phyloP scores from a whole-genome alignment of 1,140 invertebrate species.

The Bombus breviceps region DNA sequence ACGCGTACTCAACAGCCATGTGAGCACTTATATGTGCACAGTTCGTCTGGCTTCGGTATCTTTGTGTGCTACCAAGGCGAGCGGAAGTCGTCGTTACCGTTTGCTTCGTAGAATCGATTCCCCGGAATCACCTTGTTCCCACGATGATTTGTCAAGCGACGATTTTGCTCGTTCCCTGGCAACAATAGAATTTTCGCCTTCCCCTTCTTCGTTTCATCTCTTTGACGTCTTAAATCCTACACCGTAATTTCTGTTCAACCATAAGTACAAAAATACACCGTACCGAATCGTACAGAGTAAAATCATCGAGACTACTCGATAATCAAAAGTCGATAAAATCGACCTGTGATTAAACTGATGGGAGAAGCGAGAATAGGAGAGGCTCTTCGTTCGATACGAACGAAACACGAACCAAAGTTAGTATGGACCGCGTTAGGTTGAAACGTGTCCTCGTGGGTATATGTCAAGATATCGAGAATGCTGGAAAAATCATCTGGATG shows the following conservation, averaged over 20 bases:
- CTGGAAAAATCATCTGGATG: neutral
- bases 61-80: constrained; percentile 60
- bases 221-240: neutral
- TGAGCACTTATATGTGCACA: neutral
- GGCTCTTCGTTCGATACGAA: neutral
- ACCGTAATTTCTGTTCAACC: neutral
- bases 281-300: neutral
- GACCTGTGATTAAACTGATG: no score
- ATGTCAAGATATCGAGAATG: neutral
- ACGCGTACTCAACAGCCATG: constrained; percentile 7
- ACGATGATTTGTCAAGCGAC: constrained; percentile 63
- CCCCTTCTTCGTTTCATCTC: neutral
- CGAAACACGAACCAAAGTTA: neutral
- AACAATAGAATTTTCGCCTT: neutral
- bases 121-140: constrained; percentile 69
- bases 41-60: constrained; percentile 34
- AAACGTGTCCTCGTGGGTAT: neutral
- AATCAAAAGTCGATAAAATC: neutral
- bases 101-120: constrained; percentile 68
- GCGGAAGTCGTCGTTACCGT: constrained; percentile 72
- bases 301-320: neutral
- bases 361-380: no score
- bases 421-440: no score
- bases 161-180: constrained; percentile 7
- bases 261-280: neutral